Evolutionary conservation across 2,888 invertebrate genomes (phyloP).

Genomic region (Gerris lacustris): DNA sequence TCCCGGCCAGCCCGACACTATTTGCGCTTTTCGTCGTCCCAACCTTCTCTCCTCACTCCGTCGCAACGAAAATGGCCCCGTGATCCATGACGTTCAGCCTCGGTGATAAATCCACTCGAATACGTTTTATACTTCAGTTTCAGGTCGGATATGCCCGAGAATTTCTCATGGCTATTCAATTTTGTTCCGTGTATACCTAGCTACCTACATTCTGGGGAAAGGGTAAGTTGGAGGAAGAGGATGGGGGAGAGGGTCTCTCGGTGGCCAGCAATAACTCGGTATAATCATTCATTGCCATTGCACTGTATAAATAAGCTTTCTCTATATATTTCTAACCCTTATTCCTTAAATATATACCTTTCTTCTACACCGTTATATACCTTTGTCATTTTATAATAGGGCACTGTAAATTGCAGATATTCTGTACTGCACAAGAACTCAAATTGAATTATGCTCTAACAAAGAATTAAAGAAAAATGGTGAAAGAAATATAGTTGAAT

Average conservation of each 20-base stretch:
- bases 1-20: slow-evolving; percentile 5
- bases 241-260: not conserved
- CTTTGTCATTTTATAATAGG: too few species aligned
- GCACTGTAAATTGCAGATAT: too few species aligned
- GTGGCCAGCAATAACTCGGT: not conserved
- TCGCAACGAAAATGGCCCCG: not conserved
- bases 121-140: slow-evolving; percentile 5
- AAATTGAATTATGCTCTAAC: too few species aligned
- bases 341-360: too few species aligned
- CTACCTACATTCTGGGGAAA: not conserved
- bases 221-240: not conserved
- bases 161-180: slow-evolving; percentile 5
- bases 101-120: not conserved
- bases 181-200: not conserved
- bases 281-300: not conserved
- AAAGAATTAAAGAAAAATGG: too few species aligned
- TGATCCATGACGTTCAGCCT: slow-evolving; percentile 3
- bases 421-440: too few species aligned
- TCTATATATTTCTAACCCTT: too few species aligned
- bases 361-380: too few species aligned
- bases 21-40: slow-evolving; percentile 1
- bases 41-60: too few species aligned
- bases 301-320: too few species aligned
- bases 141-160: not conserved
- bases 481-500: too few species aligned